Percentiles rank a stretch among this genome's conserved stretches.
phyloP scores from a whole-genome alignment of 1,140 invertebrate genomes.

The Brachionus rotundiformis region DNA sequence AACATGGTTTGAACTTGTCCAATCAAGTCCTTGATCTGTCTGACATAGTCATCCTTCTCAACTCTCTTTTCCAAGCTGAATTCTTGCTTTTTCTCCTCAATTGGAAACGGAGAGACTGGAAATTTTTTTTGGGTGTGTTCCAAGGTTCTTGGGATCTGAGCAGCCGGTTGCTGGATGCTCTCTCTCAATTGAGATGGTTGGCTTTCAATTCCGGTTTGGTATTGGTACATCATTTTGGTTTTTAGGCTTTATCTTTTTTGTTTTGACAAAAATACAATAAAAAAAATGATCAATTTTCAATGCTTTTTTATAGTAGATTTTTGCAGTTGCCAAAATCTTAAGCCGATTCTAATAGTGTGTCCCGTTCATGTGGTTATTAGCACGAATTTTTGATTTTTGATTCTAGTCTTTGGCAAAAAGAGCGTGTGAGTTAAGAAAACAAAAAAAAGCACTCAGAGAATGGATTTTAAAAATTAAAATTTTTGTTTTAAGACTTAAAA shows the following conservation, averaged over 20 bases:
- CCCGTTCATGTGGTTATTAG: neutral
- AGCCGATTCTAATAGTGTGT: neutral
- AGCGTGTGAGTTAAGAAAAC: neutral
- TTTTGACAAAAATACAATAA: neutral
- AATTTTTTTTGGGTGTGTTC: slow-evolving; percentile 15
- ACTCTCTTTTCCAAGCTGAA: slow-evolving; percentile 12
- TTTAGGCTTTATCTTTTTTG: slow-evolving; percentile 14
- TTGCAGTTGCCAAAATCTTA: neutral
- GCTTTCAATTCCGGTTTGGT: slow-evolving; percentile 7
- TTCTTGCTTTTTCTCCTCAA: neutral
- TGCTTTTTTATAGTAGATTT: neutral
- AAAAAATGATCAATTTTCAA: neutral
- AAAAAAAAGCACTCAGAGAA: neutral
- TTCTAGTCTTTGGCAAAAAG: neutral
- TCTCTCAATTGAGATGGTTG: slow-evolving; percentile 25
- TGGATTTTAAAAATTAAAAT: neutral
- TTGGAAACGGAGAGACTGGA: slow-evolving; percentile 20
- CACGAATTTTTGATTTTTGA: neutral
- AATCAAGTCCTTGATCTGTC: slow-evolving; percentile 22
- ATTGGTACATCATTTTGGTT: slow-evolving; percentile 30
- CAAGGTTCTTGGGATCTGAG: slow-evolving; percentile 15
- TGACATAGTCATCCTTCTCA: neutral
- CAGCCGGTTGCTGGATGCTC: neutral
- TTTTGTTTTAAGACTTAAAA: neutral
- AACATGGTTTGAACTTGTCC: slow-evolving; percentile 26